These are phyloP conservation scores for Pangasius mekongensis DNA, from an alignment of 2,797 vertebrate genomes.

Conservation along the genomic window DNA sequence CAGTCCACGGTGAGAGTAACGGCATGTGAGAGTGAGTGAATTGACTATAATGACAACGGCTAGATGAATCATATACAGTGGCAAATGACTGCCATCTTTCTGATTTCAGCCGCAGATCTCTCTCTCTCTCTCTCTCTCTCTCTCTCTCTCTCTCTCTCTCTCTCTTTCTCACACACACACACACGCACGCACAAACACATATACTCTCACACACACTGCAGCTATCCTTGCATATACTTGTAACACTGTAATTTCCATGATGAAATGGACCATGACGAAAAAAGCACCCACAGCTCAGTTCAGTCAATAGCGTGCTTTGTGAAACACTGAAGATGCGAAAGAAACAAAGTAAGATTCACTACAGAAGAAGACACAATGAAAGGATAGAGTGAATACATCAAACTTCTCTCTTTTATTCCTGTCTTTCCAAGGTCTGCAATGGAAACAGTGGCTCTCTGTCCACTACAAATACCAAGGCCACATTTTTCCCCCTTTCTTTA, in stretches of 20 bases:
- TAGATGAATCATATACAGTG: conserved; percentile 44
- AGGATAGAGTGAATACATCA: conserved; percentile 3
- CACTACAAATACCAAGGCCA: conserved; percentile 29
- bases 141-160: too few relatives aligned
- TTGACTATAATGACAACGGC: conserved; percentile 45
- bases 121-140: background rate
- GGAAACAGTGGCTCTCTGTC: conserved; percentile 27
- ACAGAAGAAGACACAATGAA: conserved; percentile 1
- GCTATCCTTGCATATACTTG: conserved; percentile 46
- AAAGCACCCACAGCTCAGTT: conserved; percentile 29
- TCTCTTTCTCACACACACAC: conserved; percentile 26
- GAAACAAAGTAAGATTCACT: conserved; percentile 1
- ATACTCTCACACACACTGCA: conserved; percentile 18
- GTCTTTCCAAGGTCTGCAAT: conserved; percentile 2
- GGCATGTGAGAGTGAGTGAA: conserved; percentile 43
- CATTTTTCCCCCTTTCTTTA: background rate
- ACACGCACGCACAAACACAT: conserved; percentile 13
- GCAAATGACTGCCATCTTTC: conserved; percentile 21
- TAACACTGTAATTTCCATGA: conserved; percentile 50
- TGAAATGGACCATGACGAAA: conserved; percentile 47
- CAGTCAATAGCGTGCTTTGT: conserved; percentile 26
- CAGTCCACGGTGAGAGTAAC: conserved; percentile 37
- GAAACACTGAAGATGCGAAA: background rate
- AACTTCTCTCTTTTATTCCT: conserved; percentile 9
- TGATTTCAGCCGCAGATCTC: conserved; percentile 15